A percentile compares a stretch with the other conserved stretches of the same genome.
Conservation (phyloP, 2,797 vertebrate genomes). For the Hemibagrus guttatus region DNA sequence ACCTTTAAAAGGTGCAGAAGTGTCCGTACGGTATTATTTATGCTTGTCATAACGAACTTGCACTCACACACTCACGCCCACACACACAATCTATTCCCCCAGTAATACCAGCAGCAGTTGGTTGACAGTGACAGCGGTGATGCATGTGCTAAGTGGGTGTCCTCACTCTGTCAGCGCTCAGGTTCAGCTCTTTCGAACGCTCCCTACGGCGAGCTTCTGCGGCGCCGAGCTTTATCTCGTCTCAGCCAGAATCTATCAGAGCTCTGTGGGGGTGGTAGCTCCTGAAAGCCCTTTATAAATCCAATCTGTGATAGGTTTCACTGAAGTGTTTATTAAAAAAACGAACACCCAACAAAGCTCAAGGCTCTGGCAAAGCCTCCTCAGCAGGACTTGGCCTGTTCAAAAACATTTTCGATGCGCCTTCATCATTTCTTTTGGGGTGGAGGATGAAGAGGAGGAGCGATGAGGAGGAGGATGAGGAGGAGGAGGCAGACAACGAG, state of each 20-base stretch:
- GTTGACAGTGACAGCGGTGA: slow-evolving; percentile 29
- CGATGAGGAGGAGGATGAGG: background rate
- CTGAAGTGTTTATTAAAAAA: slow-evolving; percentile 33
- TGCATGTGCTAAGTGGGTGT: slow-evolving; percentile 34
- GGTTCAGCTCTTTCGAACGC: slow-evolving; percentile 15
- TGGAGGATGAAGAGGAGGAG: background rate
- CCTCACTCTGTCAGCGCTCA: slow-evolving; percentile 31
- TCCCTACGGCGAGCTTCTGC: slow-evolving; percentile 35
- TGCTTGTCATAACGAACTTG: slow-evolving; percentile 11
- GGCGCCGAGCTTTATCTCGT: slow-evolving; percentile 39
- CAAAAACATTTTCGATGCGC: slow-evolving; percentile 28
- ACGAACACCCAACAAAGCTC: slow-evolving; percentile 24
- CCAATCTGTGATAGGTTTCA: slow-evolving; percentile 46
- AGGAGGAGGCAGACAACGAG: background rate
- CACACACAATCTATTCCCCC: slow-evolving; percentile 16
- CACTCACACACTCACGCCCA: background rate
- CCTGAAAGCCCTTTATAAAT: slow-evolving; percentile 48
- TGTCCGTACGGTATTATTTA: background rate
- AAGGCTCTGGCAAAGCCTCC: slow-evolving; percentile 37
- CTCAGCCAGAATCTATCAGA: slow-evolving; percentile 46
- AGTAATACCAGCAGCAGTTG: slow-evolving; percentile 15
- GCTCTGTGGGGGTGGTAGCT: slow-evolving; percentile 37
- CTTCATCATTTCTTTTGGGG: slow-evolving; percentile 23
- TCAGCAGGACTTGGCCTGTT: slow-evolving; percentile 41
- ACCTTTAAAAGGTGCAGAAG: slow-evolving; percentile 1